Evolutionary conservation across 2,888 invertebrate species (phyloP).

Genomic region (Lapara coniferarum): DNA sequence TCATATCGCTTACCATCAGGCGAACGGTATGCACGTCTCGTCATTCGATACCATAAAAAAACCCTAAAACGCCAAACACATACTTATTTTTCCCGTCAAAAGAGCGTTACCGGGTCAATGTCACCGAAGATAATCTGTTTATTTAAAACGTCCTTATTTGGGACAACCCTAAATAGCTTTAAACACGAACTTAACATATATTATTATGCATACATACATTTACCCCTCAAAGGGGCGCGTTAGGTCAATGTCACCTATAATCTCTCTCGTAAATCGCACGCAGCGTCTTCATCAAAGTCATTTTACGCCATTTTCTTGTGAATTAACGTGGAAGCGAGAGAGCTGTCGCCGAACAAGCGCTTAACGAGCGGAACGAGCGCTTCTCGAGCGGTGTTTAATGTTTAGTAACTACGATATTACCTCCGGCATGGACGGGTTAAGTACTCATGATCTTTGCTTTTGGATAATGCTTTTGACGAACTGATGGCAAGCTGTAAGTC

Average conservation of each 20-base stretch:
- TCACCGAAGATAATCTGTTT: background rate
- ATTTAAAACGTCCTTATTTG: too few species aligned
- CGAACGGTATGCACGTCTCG: too few species aligned
- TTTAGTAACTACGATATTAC: slow-evolving; percentile 4
- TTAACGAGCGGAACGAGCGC: slow-evolving; percentile 37
- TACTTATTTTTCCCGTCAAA: background rate
- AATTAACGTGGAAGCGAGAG: slow-evolving; percentile 32
- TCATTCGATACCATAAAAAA: too few species aligned
- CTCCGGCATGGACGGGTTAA: background rate
- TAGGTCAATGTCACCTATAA: slow-evolving; percentile 22
- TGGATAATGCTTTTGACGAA: background rate
- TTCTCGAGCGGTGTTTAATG: slow-evolving; percentile 11
- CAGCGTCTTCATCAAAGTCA: slow-evolving; percentile 37
- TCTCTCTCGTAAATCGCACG: slow-evolving; percentile 35
- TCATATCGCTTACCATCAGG: too few species aligned
- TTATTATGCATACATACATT: background rate
- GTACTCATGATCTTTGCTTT: background rate
- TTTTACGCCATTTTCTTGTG: slow-evolving; percentile 46
- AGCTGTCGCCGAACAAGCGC: slow-evolving; percentile 45
- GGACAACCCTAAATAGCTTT: background rate
- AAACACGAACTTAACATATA: background rate
- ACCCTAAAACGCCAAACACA: background rate
- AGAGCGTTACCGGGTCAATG: background rate
- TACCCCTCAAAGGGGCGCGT: background rate
- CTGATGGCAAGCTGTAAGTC: too few species aligned